These are phyloP conservation scores for Oryctolagus cuniculus DNA, from an alignment of 2,113 vertebrate genomes.

Conservation along the genomic window mOryCun1.1 NC_091443.1:24008001-24008500, in stretches of 20 bases:
- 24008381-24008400: constrained; percentile 63
- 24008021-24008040: constrained; percentile 5
- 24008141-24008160: constrained; percentile 53
- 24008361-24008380: constrained; percentile 67
- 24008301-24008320: constrained; percentile 33
- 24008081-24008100: constrained; percentile 74
- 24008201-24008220: constrained; percentile 63
- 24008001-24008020: constrained; percentile 28
- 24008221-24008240: constrained; percentile 63
- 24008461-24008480: constrained; percentile 69
- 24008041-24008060: constrained; percentile 47
- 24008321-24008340: constrained; percentile 29
- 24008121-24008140: constrained; percentile 68
- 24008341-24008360: constrained; percentile 50
- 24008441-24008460: constrained; percentile 61
- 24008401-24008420: constrained; percentile 70
- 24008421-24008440: constrained; percentile 73
- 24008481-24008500: constrained; percentile 46
- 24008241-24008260: not conserved
- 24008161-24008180: constrained; percentile 71
- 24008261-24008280: constrained; percentile 37
- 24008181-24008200: constrained; percentile 64
- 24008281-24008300: constrained; percentile 17
- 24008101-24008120: constrained; percentile 60
- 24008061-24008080: constrained; percentile 45